Percentiles rank a stretch among this genome's conserved stretches.
Conservation (phyloP, 2,888 invertebrate genomes). For the Pachycephus smyrnensis region DNA sequence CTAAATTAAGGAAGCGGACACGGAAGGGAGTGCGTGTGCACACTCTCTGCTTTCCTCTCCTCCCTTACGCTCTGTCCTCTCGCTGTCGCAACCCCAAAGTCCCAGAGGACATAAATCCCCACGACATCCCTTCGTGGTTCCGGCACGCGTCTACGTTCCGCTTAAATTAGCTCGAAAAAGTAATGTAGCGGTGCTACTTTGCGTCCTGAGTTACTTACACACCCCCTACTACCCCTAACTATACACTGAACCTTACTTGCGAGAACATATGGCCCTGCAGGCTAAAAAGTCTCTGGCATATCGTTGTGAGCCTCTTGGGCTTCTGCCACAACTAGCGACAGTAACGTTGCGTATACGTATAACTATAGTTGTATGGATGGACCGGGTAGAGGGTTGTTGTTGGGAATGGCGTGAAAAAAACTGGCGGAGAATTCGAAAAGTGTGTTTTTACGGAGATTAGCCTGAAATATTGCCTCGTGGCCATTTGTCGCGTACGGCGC, state of each 20-base stretch:
- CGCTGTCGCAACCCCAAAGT: neutral
- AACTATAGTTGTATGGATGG: no score
- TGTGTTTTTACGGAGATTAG: slow-evolving; percentile 36
- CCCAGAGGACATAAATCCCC: slow-evolving; percentile 3
- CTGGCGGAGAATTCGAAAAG: slow-evolving; percentile 4
- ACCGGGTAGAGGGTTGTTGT: neutral
- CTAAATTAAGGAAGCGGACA: slow-evolving; percentile 25
- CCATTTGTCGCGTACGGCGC: slow-evolving; percentile 47
- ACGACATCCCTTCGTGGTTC: neutral
- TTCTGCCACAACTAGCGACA: neutral
- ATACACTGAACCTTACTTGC: neutral
- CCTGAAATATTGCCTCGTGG: slow-evolving; percentile 42
- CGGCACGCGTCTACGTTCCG: slow-evolving; percentile 7
- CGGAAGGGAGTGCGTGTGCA: slow-evolving; percentile 19
- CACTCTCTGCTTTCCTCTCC: neutral
- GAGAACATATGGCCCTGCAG: neutral
- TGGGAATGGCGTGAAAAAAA: neutral
- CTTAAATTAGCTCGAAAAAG: slow-evolving; percentile 4
- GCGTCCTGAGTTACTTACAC: neutral
- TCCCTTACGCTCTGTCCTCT: neutral
- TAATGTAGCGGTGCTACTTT: neutral
- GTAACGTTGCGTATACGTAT: no score
- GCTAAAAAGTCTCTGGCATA: neutral
- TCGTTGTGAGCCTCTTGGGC: neutral
- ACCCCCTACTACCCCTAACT: neutral